phyloP scores from a whole-genome alignment of 2,113 vertebrate species.

The Corvus moneduloides region DNA sequence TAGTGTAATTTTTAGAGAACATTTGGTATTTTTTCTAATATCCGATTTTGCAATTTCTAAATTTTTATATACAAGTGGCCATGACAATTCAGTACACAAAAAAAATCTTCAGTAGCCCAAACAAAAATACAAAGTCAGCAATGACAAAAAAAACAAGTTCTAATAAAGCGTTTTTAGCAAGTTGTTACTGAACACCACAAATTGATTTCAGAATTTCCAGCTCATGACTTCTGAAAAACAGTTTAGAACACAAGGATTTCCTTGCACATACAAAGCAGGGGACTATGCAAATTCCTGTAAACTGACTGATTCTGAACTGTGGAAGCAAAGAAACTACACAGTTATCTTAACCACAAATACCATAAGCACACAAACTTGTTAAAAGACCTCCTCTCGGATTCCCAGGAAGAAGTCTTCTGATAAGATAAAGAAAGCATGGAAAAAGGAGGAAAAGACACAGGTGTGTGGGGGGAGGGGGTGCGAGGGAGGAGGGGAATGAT shows the following conservation, averaged over 20 bases:
- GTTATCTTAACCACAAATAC: neutral
- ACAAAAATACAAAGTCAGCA: neutral
- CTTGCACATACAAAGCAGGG: neutral
- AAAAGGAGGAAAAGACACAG: neutral
- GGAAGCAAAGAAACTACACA: neutral
- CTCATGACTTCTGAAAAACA: neutral
- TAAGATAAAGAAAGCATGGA: neutral
- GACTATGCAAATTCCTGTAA: neutral
- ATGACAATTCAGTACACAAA: neutral
- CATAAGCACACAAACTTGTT: neutral
- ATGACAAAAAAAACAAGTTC: neutral
- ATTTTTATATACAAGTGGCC: neutral
- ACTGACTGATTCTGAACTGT: neutral
- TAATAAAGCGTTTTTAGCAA: neutral
- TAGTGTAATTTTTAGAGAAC: neutral
- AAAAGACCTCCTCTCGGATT: neutral
- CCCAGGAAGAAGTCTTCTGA: rapidly evolving
- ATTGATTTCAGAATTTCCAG: neutral
- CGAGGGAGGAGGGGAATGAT: rapidly evolving
- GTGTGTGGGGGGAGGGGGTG: rapidly evolving
- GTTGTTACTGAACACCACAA: neutral
- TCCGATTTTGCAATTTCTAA: neutral
- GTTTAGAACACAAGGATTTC: neutral
- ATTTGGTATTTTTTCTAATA: rapidly evolving
- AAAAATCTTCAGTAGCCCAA: neutral